Conservation (phyloP, 2,113 vertebrate species). For the Cichladusa arquata region DNA sequence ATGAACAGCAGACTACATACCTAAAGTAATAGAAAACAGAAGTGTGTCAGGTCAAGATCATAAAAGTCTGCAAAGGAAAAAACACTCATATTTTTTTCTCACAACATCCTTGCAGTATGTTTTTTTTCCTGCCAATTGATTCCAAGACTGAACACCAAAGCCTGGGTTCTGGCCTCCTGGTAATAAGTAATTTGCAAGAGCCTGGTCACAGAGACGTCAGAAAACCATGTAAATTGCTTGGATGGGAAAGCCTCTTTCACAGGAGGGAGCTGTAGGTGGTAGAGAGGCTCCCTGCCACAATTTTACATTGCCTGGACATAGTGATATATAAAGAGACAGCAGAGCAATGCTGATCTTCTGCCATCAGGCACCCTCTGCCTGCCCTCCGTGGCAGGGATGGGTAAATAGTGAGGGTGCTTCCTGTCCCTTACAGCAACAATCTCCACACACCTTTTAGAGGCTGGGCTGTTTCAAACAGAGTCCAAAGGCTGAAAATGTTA, state of each 20-base stretch:
- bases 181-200: constrained; percentile 26
- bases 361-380: accelerated
- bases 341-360: background rate
- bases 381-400: background rate
- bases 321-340: constrained; percentile 28
- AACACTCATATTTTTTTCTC: background rate
- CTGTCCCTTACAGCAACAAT: background rate
- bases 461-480: background rate
- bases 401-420: background rate
- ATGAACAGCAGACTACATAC: constrained; percentile 5
- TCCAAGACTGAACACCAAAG: background rate
- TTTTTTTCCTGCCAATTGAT: background rate
- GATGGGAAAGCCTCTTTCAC: constrained; percentile 37
- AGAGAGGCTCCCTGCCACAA: constrained; percentile 31
- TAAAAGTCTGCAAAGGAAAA: background rate
- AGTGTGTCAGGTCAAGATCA: background rate
- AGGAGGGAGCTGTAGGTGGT: constrained; percentile 35
- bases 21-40: constrained; percentile 24
- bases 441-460: background rate
- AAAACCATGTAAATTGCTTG: constrained; percentile 43
- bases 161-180: background rate
- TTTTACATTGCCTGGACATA: background rate
- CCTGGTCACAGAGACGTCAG: constrained; percentile 11
- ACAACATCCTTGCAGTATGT: background rate
- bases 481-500: background rate